These are phyloP conservation scores for Micronycteris hirsuta DNA, from an alignment of 2,113 vertebrate genomes.

Conservation along the genomic window DNA sequence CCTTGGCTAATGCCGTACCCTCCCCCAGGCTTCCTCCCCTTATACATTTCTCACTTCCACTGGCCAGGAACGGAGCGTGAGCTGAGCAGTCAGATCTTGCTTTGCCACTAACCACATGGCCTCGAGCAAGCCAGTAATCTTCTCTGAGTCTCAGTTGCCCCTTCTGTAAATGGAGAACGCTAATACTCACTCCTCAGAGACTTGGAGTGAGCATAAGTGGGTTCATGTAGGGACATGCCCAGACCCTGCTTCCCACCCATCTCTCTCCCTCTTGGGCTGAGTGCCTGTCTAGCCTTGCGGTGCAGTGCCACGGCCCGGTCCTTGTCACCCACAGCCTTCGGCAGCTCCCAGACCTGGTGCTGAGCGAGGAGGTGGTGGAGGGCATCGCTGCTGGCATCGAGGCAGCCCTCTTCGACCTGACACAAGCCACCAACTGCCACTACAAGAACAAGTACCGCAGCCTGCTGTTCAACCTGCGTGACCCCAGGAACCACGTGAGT, in stretches of 20 bases:
- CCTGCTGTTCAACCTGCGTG: slow-evolving; percentile 78
- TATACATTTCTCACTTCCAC: background rate
- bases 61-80: background rate
- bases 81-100: background rate
- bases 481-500: slow-evolving; percentile 75
- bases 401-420: slow-evolving; percentile 72
- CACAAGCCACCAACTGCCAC: slow-evolving; percentile 48
- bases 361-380: background rate
- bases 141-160: background rate
- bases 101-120: background rate
- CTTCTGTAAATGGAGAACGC: background rate
- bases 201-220: background rate
- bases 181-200: background rate
- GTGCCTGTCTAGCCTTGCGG: fast-evolving
- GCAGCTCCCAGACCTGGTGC: slow-evolving; percentile 32
- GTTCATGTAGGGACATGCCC: background rate
- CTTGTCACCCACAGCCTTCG: slow-evolving; percentile 49
- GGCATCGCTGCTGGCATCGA: slow-evolving; percentile 69
- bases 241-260: background rate
- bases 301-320: background rate
- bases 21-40: background rate
- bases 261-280: fast-evolving
- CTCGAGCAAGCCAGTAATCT: background rate
- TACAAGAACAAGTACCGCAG: slow-evolving; percentile 81
- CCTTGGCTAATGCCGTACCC: background rate